Conservation (phyloP, 2,888 invertebrate genomes). For the Actias luna region DNA sequence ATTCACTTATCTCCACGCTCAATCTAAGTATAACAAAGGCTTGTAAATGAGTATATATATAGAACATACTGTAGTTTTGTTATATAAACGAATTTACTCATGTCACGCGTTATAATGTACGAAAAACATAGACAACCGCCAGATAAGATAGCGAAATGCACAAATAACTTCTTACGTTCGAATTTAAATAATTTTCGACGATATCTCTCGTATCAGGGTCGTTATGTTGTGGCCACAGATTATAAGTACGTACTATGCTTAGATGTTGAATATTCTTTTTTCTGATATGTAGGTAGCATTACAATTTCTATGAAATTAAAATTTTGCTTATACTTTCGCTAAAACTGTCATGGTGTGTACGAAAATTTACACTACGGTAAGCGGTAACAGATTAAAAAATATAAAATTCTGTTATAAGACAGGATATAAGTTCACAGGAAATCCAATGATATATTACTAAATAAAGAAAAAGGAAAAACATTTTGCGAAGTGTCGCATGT, state of each 20-base stretch:
- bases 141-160: slow-evolving; percentile 1
- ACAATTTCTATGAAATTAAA: too few species aligned
- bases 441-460: too few species aligned
- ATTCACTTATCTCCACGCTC: too few species aligned
- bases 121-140: background rate
- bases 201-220: background rate
- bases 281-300: background rate
- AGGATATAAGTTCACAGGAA: too few species aligned
- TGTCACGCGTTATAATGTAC: background rate
- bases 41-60: background rate
- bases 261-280: background rate
- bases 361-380: too few species aligned
- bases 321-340: too few species aligned
- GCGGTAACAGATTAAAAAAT: too few species aligned
- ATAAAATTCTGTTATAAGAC: too few species aligned
- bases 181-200: background rate
- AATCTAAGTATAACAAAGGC: background rate
- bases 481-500: too few species aligned
- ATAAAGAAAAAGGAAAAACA: too few species aligned
- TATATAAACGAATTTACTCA: background rate
- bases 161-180: background rate
- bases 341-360: too few species aligned
- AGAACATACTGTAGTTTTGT: background rate
- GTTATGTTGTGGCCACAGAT: background rate
- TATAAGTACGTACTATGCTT: background rate